Percentiles rank a stretch among this genome's conserved stretches.
These are phyloP conservation scores for Pentalonia nigronervosa DNA, from an alignment of 1,140 invertebrate species.

Conservation along the genomic window DNA sequence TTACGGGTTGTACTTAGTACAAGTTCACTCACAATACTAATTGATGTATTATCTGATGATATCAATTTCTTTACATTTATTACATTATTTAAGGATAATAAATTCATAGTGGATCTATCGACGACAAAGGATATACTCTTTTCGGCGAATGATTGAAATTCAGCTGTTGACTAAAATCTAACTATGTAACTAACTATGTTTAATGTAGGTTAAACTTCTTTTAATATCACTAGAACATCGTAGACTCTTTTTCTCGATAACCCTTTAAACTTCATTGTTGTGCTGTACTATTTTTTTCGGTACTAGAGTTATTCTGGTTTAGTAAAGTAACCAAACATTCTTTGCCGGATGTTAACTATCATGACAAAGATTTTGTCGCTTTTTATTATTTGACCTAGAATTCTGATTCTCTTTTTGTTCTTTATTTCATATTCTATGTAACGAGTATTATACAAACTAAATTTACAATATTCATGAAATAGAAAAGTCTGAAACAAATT, in stretches of 20 bases:
- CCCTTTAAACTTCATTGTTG: background rate
- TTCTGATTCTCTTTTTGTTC: slow-evolving; percentile 25
- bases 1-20: background rate
- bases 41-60: background rate
- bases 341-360: background rate
- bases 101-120: background rate
- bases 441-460: background rate
- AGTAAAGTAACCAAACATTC: slow-evolving; percentile 12
- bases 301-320: background rate
- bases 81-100: background rate
- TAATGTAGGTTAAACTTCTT: background rate
- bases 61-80: background rate
- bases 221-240: slow-evolving; percentile 1
- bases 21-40: background rate
- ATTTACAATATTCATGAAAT: background rate
- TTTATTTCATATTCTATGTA: background rate
- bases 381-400: slow-evolving; percentile 4
- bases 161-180: background rate
- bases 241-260: background rate
- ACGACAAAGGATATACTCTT: background rate
- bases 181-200: no score
- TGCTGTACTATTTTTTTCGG: background rate
- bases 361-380: background rate
- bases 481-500: background rate
- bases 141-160: background rate